Conservation (phyloP, 2,113 vertebrate genomes). For the Onychorhynchus coronatus region DNA sequence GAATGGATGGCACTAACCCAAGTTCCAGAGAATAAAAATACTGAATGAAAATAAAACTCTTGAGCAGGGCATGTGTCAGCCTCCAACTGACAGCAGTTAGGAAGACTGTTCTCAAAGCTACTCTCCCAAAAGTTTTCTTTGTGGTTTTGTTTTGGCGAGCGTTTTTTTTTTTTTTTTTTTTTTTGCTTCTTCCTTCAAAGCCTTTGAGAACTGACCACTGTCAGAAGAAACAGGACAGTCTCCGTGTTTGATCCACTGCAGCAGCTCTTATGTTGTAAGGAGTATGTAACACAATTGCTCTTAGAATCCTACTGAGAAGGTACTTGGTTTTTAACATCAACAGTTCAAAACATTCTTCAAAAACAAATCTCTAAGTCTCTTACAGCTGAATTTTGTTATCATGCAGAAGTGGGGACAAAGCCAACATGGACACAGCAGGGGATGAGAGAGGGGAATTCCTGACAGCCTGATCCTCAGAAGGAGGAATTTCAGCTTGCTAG, state of each 20-base stretch:
- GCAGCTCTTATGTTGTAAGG: neutral
- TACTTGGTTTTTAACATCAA: neutral
- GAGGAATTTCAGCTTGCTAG: neutral
- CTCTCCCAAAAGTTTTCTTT: neutral
- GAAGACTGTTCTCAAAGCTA: neutral
- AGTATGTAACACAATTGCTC: neutral
- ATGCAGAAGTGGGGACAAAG: neutral
- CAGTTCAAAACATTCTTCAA: neutral
- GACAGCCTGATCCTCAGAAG: neutral
- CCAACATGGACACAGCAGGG: neutral
- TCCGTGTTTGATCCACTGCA: neutral
- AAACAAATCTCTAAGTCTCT: neutral
- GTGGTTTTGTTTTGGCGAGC: neutral
- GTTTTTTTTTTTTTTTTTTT: neutral
- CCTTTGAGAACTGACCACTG: neutral
- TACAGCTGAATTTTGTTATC: neutral
- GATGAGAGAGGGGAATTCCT: neutral
- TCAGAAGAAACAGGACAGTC: neutral
- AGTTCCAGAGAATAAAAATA: neutral
- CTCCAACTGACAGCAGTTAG: neutral
- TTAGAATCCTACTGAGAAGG: neutral
- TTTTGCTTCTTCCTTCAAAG: neutral
- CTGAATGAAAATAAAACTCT: constrained; percentile 23
- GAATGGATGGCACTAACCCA: neutral
- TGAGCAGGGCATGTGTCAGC: neutral